Base-by-base conservation (phyloP, 1,140 invertebrate species). In the Orchesella cincta region DNA sequence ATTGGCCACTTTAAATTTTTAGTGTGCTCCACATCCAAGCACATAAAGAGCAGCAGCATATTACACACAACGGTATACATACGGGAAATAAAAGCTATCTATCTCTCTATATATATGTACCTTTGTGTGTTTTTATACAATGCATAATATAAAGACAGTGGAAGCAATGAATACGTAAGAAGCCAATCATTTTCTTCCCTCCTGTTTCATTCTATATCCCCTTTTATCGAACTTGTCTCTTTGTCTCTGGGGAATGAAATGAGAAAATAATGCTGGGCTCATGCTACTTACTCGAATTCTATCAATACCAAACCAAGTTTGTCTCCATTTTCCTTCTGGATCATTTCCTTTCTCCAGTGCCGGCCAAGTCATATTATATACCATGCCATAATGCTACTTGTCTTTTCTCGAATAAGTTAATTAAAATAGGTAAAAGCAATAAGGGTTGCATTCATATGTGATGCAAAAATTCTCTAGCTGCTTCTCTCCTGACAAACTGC, bases 1-100 rank as follows among this genome's bases (percentile, higher is more conserved):
- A 67, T 29, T 67, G 62, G 14, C 62, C 62, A 67, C 62, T 67
- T 67, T 67, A 67, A 67, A 67, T 67, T 67, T 67, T 67, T 33
- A 67, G 62, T 29, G 28, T 67, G 62, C 62, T 67, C 62, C 23
- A 67, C 28, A 67, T 67, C 29, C 29, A 67, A 26, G 23, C 23
- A 57, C 12, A 29, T 67, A 67, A 5, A 57, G 23, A 31, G 23
- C 33, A 33, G 1, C 23, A 26, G 31, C 31, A 14, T 67, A 62
- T 28, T 46, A 46, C 39, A 46, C 20, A 46, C 20, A 46, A 46
- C 39, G 39, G 8, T 46, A 26, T 46, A 46, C 39, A 20, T 20
- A 46, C 8, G 39, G 23, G 12, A 26, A 62, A 62, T 62, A 18
- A n/a, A n/a, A 62, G 39, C 54, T 18, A 14, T 62, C 23, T 62